Conservation (phyloP, 2,797 vertebrate species). For the Oryzias sinensis region DNA sequence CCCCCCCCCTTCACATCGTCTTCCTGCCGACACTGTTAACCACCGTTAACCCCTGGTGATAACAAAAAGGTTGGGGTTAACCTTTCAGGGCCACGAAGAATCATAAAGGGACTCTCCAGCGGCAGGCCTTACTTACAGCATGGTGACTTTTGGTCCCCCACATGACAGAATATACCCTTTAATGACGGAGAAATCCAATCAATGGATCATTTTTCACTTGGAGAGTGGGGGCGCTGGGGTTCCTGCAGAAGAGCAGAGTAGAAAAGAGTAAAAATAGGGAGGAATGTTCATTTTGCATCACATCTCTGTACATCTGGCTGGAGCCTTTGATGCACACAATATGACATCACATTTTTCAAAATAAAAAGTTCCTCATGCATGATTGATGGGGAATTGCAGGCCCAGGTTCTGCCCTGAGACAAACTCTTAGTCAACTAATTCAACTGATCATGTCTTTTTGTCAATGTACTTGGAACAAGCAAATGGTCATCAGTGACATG, state of each 20-base stretch:
- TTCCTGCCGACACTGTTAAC: slow-evolving; percentile 45
- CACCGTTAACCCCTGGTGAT: slow-evolving; percentile 20
- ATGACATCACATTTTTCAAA: slow-evolving; percentile 28
- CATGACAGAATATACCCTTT: slow-evolving; percentile 60
- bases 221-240: slow-evolving; percentile 19
- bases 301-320: slow-evolving; percentile 5
- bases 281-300: slow-evolving; percentile 1
- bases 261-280: slow-evolving; percentile 2
- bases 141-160: slow-evolving; percentile 75
- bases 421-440: slow-evolving; percentile 83
- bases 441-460: slow-evolving; percentile 86
- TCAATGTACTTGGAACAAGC: slow-evolving; percentile 82
- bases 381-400: slow-evolving; percentile 56
- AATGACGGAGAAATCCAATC: slow-evolving; percentile 75
- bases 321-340: slow-evolving; percentile 12
- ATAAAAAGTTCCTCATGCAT: slow-evolving; percentile 40
- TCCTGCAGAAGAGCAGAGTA: slow-evolving; percentile 5
- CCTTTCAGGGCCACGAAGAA: slow-evolving; percentile 67
- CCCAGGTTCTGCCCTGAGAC: slow-evolving; percentile 68
- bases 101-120: slow-evolving; percentile 69
- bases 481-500: slow-evolving; percentile 81
- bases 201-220: slow-evolving; percentile 75
- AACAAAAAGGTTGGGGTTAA: slow-evolving; percentile 28
- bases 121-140: slow-evolving; percentile 60
- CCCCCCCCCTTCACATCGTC: slow-evolving; percentile 26